Conservation (phyloP, 2,888 invertebrate species). For the Fragum sueziense region DNA sequence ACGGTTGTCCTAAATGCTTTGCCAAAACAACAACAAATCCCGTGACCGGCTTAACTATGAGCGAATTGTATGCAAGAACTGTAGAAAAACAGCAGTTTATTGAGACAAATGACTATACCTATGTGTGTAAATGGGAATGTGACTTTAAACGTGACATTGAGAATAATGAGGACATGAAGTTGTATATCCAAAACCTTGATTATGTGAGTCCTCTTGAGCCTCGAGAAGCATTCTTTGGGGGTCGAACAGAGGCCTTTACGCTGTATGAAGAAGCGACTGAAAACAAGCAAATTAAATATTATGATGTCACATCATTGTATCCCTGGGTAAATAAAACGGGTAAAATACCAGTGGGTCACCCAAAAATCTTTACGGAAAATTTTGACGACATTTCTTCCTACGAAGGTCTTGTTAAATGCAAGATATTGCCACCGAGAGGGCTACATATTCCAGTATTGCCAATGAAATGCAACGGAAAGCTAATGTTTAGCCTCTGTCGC, state of each 20-base stretch:
- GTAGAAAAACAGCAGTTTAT: constrained; percentile 26
- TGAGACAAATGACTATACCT: constrained; percentile 21
- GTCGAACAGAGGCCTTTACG: constrained; percentile 64
- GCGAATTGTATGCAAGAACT: constrained; percentile 27
- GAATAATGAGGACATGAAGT: constrained; percentile 38
- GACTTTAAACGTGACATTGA: constrained; percentile 56
- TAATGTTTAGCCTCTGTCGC: constrained; percentile 80
- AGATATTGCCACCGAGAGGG: constrained; percentile 65
- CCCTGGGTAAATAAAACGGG: constrained; percentile 66
- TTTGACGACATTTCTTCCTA: constrained; percentile 62
- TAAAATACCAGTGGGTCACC: constrained; percentile 66
- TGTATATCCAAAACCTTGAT: constrained; percentile 46
- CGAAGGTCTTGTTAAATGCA: constrained; percentile 69
- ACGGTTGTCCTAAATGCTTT: constrained; percentile 27
- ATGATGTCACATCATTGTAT: too few relatives aligned
- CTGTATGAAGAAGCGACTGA: constrained; percentile 56
- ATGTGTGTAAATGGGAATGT: constrained; percentile 31
- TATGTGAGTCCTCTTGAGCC: constrained; percentile 59
- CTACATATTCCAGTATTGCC: constrained; percentile 77
- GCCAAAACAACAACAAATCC: constrained; percentile 19
- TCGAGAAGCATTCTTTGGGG: constrained; percentile 71
- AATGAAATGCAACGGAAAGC: constrained; percentile 65
- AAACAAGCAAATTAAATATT: constrained; percentile 63
- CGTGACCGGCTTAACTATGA: constrained; percentile 26
- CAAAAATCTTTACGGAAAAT: constrained; percentile 63